Conservation (phyloP, 2,888 invertebrate genomes). For the Perizoma affinitatum region DNA sequence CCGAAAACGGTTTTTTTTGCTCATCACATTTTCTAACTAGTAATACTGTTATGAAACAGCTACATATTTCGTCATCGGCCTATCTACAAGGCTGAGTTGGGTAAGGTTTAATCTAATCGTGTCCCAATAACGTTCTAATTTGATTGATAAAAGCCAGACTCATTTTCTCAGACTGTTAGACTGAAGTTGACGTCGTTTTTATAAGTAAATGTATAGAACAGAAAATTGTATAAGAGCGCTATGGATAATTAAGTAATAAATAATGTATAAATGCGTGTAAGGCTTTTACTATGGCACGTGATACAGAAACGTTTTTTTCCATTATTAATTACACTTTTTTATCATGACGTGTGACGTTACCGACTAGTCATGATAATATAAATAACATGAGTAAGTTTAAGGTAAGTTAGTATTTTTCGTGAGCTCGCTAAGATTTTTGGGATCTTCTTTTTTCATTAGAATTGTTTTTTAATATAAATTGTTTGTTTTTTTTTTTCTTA, state of each 20-base stretch:
- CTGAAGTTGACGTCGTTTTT: neutral
- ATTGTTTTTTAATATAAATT: too few species aligned
- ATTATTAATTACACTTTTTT: neutral
- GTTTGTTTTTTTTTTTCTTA: too few species aligned
- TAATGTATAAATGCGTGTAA: too few species aligned
- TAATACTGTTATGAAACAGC: slow-evolving; percentile 80
- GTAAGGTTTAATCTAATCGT: slow-evolving; percentile 40
- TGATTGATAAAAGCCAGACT: slow-evolving; percentile 12
- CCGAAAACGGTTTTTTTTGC: slow-evolving; percentile 67
- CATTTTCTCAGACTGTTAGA: neutral
- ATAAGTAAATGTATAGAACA: too few species aligned
- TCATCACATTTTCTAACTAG: slow-evolving; percentile 70
- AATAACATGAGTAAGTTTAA: too few species aligned
- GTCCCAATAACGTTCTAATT: slow-evolving; percentile 10
- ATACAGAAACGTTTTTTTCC: slow-evolving; percentile 9
- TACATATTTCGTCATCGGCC: slow-evolving; percentile 67
- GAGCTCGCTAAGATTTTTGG: too few species aligned
- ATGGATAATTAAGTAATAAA: too few species aligned
- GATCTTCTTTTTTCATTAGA: too few species aligned
- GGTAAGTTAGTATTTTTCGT: too few species aligned
- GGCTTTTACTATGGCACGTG: slow-evolving; percentile 18
- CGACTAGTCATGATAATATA: slow-evolving; percentile 2
- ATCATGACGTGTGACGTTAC: slow-evolving; percentile 1
- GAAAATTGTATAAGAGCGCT: too few species aligned
- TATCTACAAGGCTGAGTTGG: slow-evolving; percentile 53